phyloP scores from a whole-genome alignment of 30 jellyfish, hydroid and myxozoan species.

The Cassiopea xamachana region DNA sequence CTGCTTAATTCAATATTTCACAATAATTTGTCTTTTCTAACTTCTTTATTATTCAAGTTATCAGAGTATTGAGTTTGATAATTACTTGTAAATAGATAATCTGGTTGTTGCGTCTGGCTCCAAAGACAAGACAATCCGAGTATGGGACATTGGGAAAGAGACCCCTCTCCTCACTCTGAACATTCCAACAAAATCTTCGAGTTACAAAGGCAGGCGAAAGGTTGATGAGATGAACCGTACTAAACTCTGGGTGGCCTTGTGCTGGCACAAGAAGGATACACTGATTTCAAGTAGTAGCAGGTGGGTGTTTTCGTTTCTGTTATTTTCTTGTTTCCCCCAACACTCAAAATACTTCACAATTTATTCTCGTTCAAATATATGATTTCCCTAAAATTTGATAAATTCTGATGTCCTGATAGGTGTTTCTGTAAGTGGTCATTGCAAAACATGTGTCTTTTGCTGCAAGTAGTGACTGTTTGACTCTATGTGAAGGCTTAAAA shows the following conservation, averaged over 20 bases:
- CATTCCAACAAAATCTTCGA: conserved; percentile 67
- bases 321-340: background rate
- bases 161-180: conserved; percentile 43
- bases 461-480: too few relatives aligned
- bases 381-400: too few relatives aligned
- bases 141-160: conserved; percentile 72
- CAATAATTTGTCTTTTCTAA: too few relatives aligned
- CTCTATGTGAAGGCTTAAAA: too few relatives aligned
- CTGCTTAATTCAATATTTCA: too few relatives aligned
- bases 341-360: background rate
- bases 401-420: too few relatives aligned
- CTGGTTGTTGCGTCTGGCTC: conserved; percentile 84
- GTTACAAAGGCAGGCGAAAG: conserved; percentile 72
- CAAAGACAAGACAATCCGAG: conserved; percentile 79
- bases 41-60: too few relatives aligned
- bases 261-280: conserved; percentile 71
- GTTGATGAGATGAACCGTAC: conserved; percentile 66
- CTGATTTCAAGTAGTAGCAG: conserved; percentile 75
- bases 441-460: too few relatives aligned
- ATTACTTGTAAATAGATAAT: background rate
- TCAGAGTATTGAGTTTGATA: too few relatives aligned
- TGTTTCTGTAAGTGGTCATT: too few relatives aligned
- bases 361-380: too few relatives aligned
- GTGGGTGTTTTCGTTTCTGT: conserved; percentile 14
- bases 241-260: conserved; percentile 68